Evolutionary conservation across 1,140 invertebrate species (phyloP).

Genomic region (Cydia strobilella): DNA sequence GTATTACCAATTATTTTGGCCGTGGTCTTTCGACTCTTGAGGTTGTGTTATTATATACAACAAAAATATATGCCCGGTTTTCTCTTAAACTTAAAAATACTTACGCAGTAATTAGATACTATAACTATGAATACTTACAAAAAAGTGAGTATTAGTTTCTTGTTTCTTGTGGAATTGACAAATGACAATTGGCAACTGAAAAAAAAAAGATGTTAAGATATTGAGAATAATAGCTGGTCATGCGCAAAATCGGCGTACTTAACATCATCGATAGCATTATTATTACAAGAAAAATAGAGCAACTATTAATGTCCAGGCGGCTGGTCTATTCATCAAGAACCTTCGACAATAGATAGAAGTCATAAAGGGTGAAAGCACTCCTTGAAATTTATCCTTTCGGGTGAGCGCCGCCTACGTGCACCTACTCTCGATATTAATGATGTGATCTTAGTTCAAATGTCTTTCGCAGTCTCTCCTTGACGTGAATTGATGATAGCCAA

Average conservation of each 20-base stretch:
- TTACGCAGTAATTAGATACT: too few species aligned
- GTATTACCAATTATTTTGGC: too few species aligned
- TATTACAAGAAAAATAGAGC: conserved; percentile 30
- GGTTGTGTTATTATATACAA: too few species aligned
- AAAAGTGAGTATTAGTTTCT: too few species aligned
- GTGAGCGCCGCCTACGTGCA: conserved; percentile 60
- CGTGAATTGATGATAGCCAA: conserved; percentile 72
- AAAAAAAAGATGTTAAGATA: conserved; percentile 8
- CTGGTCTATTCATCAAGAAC: conserved; percentile 42
- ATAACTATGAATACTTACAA: too few species aligned
- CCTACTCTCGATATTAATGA: conserved; percentile 76
- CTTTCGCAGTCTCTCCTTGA: conserved; percentile 66
- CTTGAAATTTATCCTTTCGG: conserved; percentile 68
- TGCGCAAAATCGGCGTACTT: conserved; percentile 51
- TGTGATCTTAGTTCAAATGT: conserved; percentile 75
- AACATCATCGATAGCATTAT: conserved; percentile 39
- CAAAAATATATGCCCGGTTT: too few species aligned
- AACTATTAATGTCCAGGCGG: conserved; percentile 9
- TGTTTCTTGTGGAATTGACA: neutral
- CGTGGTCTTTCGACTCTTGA: too few species aligned
- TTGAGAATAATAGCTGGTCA: conserved; percentile 42
- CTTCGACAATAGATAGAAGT: conserved; percentile 62
- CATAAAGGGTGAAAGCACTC: conserved; percentile 75
- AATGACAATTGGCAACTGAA: neutral
- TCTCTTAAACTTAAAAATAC: too few species aligned